A percentile compares a stretch with the other conserved stretches of the same genome.
Evolutionary conservation across 1,140 invertebrate species (phyloP).

Genomic region (Trichonephila clavipes): DNA sequence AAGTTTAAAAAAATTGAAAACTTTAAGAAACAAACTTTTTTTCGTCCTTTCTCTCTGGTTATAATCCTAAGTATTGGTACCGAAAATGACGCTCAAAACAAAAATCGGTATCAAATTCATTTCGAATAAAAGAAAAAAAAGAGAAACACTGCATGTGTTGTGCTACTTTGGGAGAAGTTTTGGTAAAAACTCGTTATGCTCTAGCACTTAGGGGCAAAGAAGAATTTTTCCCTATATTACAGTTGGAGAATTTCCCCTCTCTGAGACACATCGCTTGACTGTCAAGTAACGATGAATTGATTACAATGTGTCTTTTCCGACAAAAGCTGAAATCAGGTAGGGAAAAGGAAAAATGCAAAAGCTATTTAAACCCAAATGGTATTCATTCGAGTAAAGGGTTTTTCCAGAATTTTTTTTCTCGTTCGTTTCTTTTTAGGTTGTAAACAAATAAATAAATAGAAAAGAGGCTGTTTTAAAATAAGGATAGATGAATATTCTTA

Average conservation of each 20-base stretch:
- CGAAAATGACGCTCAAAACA: neutral
- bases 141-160: neutral
- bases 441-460: too few species aligned
- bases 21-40: neutral
- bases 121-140: neutral
- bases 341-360: neutral
- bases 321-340: constrained; percentile 24
- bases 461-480: too few species aligned
- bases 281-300: constrained; percentile 32
- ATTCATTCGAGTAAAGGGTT: neutral
- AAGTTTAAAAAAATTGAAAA: neutral
- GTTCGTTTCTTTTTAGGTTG: too few species aligned
- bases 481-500: too few species aligned
- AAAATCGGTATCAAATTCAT: neutral
- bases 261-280: neutral
- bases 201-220: neutral
- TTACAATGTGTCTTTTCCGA: neutral
- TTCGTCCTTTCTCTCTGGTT: neutral
- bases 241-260: neutral
- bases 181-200: neutral
- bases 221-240: neutral
- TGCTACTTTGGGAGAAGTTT: neutral
- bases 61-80: neutral
- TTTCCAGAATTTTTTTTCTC: neutral
- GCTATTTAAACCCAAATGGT: neutral